Conservation (phyloP, 2,888 invertebrate genomes). For the Agrochola lota region DNA sequence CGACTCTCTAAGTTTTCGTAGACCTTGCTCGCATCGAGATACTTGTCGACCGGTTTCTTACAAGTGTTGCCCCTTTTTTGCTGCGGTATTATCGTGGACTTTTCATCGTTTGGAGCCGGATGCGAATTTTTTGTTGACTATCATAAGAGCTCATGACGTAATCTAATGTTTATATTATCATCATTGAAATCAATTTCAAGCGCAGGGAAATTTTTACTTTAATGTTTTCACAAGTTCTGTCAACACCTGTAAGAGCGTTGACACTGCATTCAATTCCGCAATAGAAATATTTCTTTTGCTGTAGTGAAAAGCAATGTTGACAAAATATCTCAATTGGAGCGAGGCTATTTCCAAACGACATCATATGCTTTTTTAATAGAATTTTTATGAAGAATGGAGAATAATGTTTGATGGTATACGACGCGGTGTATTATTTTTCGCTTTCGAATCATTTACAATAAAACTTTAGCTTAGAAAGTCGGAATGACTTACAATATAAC, state of each 20-base stretch:
- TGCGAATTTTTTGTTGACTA: slow-evolving; percentile 82
- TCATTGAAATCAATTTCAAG: slow-evolving; percentile 74
- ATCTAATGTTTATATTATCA: slow-evolving; percentile 79
- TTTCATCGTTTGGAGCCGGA: slow-evolving; percentile 83
- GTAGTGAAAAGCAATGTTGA: slow-evolving; percentile 50
- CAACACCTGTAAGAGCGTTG: slow-evolving; percentile 43
- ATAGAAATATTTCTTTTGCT: slow-evolving; percentile 50
- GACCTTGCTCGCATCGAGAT: slow-evolving; percentile 74
- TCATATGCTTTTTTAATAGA: slow-evolving; percentile 39
- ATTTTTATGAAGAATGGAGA: slow-evolving; percentile 18
- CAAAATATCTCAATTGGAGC: slow-evolving; percentile 68
- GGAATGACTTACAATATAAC: slow-evolving; percentile 36
- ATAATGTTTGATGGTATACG: slow-evolving; percentile 35
- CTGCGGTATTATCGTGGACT: slow-evolving; percentile 74
- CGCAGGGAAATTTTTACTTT: slow-evolving; percentile 62
- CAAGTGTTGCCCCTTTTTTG: slow-evolving; percentile 74
- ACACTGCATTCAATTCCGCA: slow-evolving; percentile 51
- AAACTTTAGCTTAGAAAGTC: slow-evolving; percentile 55
- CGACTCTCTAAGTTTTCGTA: slow-evolving; percentile 76
- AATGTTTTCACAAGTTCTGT: slow-evolving; percentile 53
- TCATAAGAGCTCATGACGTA: slow-evolving; percentile 79
- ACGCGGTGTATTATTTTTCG: slow-evolving; percentile 21
- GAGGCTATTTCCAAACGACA: slow-evolving; percentile 63
- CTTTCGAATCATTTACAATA: slow-evolving; percentile 63
- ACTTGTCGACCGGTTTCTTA: slow-evolving; percentile 70